These are phyloP conservation scores for Euzetes globulus DNA, from an alignment of 2,888 invertebrate genomes.

Conservation along the genomic window DNA sequence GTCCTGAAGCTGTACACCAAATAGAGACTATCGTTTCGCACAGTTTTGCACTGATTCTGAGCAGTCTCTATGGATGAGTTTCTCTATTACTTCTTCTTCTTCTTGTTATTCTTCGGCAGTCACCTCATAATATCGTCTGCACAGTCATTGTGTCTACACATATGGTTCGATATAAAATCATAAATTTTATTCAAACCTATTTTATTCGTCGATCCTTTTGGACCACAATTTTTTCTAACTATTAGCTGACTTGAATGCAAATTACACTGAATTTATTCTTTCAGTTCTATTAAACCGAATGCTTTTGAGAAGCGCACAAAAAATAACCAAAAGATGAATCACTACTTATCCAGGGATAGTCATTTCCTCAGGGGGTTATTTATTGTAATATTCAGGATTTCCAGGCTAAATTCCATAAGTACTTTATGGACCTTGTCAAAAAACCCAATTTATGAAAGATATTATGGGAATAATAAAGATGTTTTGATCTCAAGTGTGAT, in stretches of 20 bases:
- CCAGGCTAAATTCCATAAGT: too few relatives aligned
- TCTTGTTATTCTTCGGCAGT: background rate
- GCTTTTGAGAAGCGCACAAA: background rate
- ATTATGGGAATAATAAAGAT: too few relatives aligned
- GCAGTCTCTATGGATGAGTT: background rate
- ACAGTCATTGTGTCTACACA: background rate
- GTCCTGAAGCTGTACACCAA: background rate
- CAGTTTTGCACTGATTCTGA: background rate
- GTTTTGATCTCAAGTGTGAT: too few relatives aligned
- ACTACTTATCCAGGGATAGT: background rate
- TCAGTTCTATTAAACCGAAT: background rate
- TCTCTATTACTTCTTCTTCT: too few relatives aligned
- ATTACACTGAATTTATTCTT: background rate
- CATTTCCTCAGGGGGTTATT: too few relatives aligned
- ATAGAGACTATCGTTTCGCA: too few relatives aligned
- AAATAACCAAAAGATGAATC: background rate
- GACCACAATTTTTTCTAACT: background rate
- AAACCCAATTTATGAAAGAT: too few relatives aligned
- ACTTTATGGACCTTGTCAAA: too few relatives aligned
- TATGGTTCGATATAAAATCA: background rate
- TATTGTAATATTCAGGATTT: too few relatives aligned
- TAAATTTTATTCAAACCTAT: background rate
- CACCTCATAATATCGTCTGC: background rate
- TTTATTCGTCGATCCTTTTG: background rate
- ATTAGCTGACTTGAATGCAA: background rate